Evolutionary conservation across 2,113 vertebrate genomes (phyloP).

Genomic region (Geothlypis trichas): DNA sequence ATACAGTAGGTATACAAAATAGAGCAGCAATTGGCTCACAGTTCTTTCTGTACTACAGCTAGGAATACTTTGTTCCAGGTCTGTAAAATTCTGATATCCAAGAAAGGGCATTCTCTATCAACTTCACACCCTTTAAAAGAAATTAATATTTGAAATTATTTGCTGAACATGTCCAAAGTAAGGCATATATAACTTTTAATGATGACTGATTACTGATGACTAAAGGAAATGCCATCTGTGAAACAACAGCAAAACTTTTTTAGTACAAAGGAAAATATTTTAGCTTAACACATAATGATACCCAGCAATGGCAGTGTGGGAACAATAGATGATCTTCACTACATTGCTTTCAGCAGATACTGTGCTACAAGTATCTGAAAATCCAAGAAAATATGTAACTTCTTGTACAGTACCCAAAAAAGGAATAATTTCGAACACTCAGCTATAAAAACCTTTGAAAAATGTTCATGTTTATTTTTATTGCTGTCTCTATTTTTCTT

Average conservation of each 20-base stretch:
- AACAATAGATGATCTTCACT: neutral
- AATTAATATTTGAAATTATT: slow-evolving; percentile 27
- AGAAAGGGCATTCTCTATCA: neutral
- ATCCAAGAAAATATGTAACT: neutral
- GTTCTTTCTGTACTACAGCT: neutral
- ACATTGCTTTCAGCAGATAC: neutral
- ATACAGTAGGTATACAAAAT: neutral
- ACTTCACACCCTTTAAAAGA: slow-evolving; percentile 33
- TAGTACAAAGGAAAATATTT: neutral
- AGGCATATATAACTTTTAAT: slow-evolving; percentile 24
- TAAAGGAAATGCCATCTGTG: neutral
- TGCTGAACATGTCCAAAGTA: neutral
- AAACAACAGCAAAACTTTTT: slow-evolving; percentile 29
- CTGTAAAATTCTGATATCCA: neutral
- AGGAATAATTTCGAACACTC: neutral
- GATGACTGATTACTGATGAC: neutral
- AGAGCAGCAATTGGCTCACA: neutral
- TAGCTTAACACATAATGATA: neutral
- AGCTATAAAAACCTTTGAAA: neutral
- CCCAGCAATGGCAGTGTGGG: neutral
- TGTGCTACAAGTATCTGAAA: neutral
- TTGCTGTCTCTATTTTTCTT: neutral
- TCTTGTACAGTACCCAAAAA: neutral
- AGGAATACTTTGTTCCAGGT: neutral
- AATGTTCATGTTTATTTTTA: neutral